These are phyloP conservation scores for Pammene fasciana DNA, from an alignment of 2,888 invertebrate genomes.

Conservation along the genomic window DNA sequence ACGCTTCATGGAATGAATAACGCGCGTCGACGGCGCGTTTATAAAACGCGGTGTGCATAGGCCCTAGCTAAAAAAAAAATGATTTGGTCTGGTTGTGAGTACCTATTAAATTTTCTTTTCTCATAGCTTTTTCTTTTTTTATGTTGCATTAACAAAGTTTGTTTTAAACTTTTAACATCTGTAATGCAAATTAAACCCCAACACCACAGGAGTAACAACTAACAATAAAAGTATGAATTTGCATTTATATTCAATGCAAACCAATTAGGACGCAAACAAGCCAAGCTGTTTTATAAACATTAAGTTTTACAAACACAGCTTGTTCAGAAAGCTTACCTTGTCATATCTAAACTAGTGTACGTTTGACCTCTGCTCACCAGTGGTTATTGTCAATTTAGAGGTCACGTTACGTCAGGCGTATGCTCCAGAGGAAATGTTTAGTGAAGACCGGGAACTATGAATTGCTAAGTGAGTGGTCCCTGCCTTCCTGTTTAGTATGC, in stretches of 20 bases:
- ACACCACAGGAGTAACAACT: neutral
- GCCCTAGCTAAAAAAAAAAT: too few relatives aligned
- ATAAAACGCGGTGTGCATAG: too few relatives aligned
- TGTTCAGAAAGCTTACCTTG: neutral
- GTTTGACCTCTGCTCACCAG: neutral
- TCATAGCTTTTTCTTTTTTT: too few relatives aligned
- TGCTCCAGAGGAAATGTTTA: neutral
- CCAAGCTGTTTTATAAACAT: conserved; percentile 15
- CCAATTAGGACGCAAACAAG: conserved; percentile 24
- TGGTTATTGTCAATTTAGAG: neutral
- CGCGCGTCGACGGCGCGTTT: too few relatives aligned
- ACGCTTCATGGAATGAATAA: too few relatives aligned
- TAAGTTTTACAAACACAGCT: neutral
- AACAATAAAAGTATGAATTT: neutral
- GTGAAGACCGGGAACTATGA: conserved; percentile 22
- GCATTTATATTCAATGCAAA: conserved; percentile 23
- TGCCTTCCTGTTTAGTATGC: conserved; percentile 30
- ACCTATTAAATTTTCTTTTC: too few relatives aligned
- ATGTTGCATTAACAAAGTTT: too few relatives aligned
- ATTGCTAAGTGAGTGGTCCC: conserved; percentile 25
- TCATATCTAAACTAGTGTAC: neutral
- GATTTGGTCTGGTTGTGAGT: too few relatives aligned
- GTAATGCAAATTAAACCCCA: neutral
- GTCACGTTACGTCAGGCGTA: neutral
- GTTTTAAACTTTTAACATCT: neutral